phyloP scores from a whole-genome alignment of 2,888 invertebrate genomes.

The Fabriciana adippe region DNA sequence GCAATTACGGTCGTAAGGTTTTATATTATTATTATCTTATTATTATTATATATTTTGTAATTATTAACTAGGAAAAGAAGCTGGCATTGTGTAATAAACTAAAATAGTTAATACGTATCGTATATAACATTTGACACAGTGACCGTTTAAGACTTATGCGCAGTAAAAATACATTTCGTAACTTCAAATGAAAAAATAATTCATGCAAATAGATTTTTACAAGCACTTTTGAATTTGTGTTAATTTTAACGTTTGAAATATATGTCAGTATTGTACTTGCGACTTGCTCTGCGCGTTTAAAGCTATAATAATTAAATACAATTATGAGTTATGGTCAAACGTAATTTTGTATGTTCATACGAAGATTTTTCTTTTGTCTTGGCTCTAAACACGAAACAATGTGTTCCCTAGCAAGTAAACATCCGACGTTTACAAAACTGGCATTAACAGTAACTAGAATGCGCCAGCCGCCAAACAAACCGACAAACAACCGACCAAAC shows the following conservation, averaged over 20 bases:
- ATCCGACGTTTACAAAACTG: conserved; percentile 19
- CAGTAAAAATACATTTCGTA: too few relatives aligned
- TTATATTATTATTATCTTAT: conserved; percentile 14
- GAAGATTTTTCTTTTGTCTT: not conserved
- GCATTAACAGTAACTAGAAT: conserved; percentile 20
- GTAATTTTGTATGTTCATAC: not conserved
- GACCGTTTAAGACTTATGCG: too few relatives aligned
- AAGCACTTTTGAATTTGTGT: too few relatives aligned
- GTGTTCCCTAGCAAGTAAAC: conserved; percentile 14
- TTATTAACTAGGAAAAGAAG: conserved; percentile 2
- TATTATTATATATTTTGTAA: conserved; percentile 2
- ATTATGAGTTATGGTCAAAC: not conserved
- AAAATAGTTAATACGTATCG: not conserved
- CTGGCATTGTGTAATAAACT: not conserved
- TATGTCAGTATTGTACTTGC: too few relatives aligned
- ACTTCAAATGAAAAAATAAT: too few relatives aligned
- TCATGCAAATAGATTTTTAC: too few relatives aligned
- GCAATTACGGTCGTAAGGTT: conserved; percentile 19
- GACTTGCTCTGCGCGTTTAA: too few relatives aligned
- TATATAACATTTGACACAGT: not conserved
- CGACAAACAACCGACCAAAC: not conserved
- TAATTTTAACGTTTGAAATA: too few relatives aligned
- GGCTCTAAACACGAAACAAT: conserved; percentile 11
- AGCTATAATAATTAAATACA: not conserved
- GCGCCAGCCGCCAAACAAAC: conserved; percentile 2